Conservation (phyloP, 2,888 invertebrate species). For the Amiota mariae region DNA sequence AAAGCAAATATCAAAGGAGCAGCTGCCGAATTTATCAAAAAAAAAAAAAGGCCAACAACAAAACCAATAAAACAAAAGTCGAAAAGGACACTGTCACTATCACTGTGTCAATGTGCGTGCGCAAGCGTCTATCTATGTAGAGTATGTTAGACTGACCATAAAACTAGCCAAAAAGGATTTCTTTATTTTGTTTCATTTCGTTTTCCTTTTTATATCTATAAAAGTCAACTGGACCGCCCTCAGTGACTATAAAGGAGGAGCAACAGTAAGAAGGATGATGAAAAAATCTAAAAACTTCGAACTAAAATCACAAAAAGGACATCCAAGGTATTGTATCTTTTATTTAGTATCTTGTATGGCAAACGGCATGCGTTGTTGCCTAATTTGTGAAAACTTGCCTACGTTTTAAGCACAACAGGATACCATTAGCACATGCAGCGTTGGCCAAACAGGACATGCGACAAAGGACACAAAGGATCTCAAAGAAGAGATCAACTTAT, state of each 20-base stretch:
- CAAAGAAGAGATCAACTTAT: background rate
- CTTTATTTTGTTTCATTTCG: too few relatives aligned
- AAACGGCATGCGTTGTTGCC: slow-evolving; percentile 42
- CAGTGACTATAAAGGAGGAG: slow-evolving; percentile 32
- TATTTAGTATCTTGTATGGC: too few relatives aligned
- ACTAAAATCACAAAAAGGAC: background rate
- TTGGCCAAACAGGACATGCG: slow-evolving; percentile 1
- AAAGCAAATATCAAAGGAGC: slow-evolving; percentile 44
- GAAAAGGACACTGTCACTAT: too few relatives aligned
- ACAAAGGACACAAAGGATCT: slow-evolving; percentile 35
- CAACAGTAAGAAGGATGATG: slow-evolving; percentile 39
- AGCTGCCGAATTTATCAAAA: slow-evolving; percentile 50
- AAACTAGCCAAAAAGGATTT: slow-evolving; percentile 48
- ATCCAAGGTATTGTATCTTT: slow-evolving; percentile 37
- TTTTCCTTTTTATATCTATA: slow-evolving; percentile 37
- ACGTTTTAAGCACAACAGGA: slow-evolving; percentile 53
- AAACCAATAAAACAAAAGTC: slow-evolving; percentile 31
- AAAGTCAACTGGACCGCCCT: slow-evolving; percentile 54
- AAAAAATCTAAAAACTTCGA: background rate
- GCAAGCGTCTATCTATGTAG: slow-evolving; percentile 45
- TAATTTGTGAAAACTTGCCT: slow-evolving; percentile 65
- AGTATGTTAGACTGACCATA: slow-evolving; percentile 52
- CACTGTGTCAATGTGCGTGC: background rate
- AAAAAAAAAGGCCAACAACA: slow-evolving; percentile 40
- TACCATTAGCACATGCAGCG: slow-evolving; percentile 34